Percentiles rank a stretch among this genome's conserved stretches.
Conservation (phyloP, 2,113 vertebrate genomes). For the Atherinomorus stipes region DNA sequence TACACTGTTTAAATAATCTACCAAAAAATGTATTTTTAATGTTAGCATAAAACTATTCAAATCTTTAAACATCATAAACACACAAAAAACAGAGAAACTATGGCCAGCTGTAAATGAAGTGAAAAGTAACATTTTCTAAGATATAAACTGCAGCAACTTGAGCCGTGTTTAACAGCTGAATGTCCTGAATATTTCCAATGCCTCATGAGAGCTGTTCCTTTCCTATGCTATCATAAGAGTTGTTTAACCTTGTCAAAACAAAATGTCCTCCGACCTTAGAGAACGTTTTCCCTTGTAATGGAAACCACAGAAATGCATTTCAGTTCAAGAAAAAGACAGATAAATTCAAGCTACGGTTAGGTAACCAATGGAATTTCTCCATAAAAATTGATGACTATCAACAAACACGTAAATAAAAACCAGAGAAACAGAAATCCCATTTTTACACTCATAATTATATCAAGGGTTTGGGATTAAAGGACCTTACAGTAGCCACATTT, state of each 20-base stretch:
- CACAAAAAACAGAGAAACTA: neutral
- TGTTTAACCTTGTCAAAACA: conserved; percentile 5
- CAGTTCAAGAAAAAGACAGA: conserved; percentile 22
- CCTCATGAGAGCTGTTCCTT: neutral
- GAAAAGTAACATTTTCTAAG: neutral
- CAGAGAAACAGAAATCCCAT: too few species aligned
- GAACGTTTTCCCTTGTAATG: conserved; percentile 13
- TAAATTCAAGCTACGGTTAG: conserved; percentile 29
- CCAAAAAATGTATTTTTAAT: neutral
- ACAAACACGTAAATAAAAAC: too few species aligned
- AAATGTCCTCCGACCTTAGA: conserved; percentile 10
- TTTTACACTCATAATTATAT: too few species aligned
- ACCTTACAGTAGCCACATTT: too few species aligned
- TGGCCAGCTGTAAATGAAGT: neutral
- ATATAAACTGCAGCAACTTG: conserved; percentile 10
- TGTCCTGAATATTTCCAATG: neutral
- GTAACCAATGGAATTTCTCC: neutral
- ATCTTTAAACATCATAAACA: too few species aligned
- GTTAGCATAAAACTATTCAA: neutral
- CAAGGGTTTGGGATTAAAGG: too few species aligned
- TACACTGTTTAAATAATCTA: neutral
- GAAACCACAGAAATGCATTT: conserved; percentile 28
- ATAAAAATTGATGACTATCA: too few species aligned
- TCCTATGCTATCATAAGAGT: neutral
- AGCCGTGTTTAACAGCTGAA: neutral